Evolutionary conservation across 2,113 vertebrate species (phyloP).

Genomic region (Indicator maculatus): DNA sequence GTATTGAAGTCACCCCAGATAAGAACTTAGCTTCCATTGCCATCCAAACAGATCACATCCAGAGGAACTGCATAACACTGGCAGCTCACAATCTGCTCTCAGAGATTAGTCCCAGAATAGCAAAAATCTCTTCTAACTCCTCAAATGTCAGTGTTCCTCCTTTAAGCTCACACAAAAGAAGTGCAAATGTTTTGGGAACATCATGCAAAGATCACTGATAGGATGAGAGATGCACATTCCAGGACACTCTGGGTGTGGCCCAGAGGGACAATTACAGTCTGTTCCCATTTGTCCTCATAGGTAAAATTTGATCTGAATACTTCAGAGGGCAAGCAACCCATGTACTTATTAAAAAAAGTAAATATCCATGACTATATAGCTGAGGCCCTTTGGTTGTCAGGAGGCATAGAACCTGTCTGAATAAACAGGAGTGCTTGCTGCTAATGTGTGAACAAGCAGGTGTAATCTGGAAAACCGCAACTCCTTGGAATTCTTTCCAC

Average conservation of each 20-base stretch:
- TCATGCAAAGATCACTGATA: slow-evolving; percentile 41
- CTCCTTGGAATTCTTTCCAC: not conserved
- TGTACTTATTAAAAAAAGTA: not conserved
- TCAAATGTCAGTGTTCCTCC: not conserved
- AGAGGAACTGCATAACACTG: not conserved
- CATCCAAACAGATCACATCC: not conserved
- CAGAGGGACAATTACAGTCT: not conserved
- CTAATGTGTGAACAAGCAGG: not conserved
- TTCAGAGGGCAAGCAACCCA: not conserved
- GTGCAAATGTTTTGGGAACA: slow-evolving; percentile 1
- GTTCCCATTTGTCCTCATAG: not conserved
- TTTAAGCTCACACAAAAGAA: slow-evolving; percentile 27
- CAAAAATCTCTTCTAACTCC: not conserved
- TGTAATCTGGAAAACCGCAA: not conserved
- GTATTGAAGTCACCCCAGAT: not conserved
- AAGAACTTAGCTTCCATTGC: not conserved
- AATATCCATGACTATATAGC: not conserved
- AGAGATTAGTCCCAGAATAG: not conserved
- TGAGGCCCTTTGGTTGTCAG: not conserved
- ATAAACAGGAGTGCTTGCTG: not conserved
- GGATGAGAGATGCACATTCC: slow-evolving; percentile 33
- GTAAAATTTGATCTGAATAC: slow-evolving; percentile 22
- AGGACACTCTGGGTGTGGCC: not conserved
- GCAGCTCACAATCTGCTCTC: not conserved
- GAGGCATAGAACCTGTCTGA: not conserved